A percentile compares a stretch with the other conserved stretches of the same genome.
phyloP scores from a whole-genome alignment of 1,140 invertebrate species.

The Thaumetopoea pityocampa region DNA sequence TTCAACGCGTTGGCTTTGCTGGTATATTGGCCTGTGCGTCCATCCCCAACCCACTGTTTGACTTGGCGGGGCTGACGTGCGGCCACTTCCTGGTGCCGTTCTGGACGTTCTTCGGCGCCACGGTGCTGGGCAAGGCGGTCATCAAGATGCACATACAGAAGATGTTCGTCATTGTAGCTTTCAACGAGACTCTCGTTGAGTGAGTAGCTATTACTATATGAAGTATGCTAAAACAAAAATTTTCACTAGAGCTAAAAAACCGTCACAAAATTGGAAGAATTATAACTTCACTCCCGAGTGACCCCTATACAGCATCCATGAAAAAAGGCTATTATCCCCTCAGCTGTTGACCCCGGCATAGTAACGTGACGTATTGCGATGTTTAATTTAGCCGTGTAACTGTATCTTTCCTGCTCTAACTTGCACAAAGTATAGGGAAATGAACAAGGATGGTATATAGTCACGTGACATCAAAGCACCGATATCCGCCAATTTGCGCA shows the following conservation, averaged over 20 bases:
- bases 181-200: constrained; percentile 83
- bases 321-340: no score
- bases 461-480: no score
- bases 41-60: constrained; percentile 99
- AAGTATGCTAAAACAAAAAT: neutral
- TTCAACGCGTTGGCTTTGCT: constrained; percentile 96
- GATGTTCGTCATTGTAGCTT: constrained; percentile 89
- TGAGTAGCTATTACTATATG: constrained; percentile 62
- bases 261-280: no score
- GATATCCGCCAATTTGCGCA: no score
- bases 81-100: constrained; percentile 99
- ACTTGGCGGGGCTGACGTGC: constrained; percentile 98
- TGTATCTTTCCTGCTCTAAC: no score
- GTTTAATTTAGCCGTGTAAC: no score
- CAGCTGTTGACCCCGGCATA: no score
- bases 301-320: constrained; percentile 1
- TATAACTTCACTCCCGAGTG: no score
- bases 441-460: no score
- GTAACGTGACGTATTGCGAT: no score
- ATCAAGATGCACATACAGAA: constrained; percentile 99
- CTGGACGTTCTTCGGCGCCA: constrained; percentile 99
- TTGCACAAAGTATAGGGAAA: no score
- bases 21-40: constrained; percentile 98
- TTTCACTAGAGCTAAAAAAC: no score
- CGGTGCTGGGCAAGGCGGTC: constrained; percentile 97